Evolutionary conservation across 2,113 vertebrate genomes (phyloP).

Genomic region (Paralichthys olivaceus): DNA sequence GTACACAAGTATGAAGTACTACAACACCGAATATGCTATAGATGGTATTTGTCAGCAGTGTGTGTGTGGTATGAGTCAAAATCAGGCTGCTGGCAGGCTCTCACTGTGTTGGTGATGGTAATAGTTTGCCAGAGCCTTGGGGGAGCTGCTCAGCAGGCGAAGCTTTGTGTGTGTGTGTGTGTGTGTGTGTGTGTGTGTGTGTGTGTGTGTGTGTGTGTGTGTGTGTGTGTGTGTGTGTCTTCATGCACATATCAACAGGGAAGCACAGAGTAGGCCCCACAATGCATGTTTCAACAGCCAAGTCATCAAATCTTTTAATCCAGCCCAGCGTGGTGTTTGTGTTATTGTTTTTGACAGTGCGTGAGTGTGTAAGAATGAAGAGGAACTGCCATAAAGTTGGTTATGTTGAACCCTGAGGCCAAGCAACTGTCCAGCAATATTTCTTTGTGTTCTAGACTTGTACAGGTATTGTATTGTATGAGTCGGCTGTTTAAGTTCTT

Average conservation of each 20-base stretch:
- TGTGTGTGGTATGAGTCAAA: constrained; percentile 59
- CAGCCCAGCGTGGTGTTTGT: constrained; percentile 66
- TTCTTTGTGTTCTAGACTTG: neutral
- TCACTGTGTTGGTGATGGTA: constrained; percentile 73
- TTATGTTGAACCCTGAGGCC: constrained; percentile 21
- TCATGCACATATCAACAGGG: constrained; percentile 58
- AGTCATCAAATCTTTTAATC: constrained; percentile 78
- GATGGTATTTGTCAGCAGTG: constrained; percentile 27
- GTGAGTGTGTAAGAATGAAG: constrained; percentile 32
- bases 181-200: constrained; percentile 11
- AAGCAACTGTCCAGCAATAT: constrained; percentile 20
- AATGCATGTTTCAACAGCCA: constrained; percentile 74
- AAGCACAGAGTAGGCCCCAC: constrained; percentile 59
- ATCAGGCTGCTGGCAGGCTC: constrained; percentile 68
- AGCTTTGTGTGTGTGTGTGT: constrained; percentile 19
- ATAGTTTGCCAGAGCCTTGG: constrained; percentile 74
- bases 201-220: constrained; percentile 41
- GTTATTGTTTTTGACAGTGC: constrained; percentile 63
- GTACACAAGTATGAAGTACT: constrained; percentile 38
- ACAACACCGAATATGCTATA: constrained; percentile 33
- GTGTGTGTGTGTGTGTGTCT: constrained; percentile 21
- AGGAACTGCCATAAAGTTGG: constrained; percentile 47
- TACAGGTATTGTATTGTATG: neutral
- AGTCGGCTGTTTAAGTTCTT: neutral
- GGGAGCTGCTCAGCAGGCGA: constrained; percentile 68